phyloP scores from a whole-genome alignment of 23 tunicate species.

The Trididemnum clinides region DNA sequence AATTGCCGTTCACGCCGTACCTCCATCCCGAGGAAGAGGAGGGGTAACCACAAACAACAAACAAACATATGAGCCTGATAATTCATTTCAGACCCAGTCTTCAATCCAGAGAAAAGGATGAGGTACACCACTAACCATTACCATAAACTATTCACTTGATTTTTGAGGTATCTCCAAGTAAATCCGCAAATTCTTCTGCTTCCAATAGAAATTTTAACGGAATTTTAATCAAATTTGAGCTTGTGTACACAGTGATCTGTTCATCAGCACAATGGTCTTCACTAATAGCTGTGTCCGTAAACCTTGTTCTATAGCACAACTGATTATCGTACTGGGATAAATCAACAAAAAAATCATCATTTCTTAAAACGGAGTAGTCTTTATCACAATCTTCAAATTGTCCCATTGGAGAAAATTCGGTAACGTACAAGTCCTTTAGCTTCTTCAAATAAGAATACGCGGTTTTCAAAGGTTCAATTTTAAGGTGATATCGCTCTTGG shows the following conservation, averaged over 20 bases:
- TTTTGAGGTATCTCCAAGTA: no score
- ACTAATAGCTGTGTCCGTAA: background rate
- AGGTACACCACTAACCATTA: no score
- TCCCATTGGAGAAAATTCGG: background rate
- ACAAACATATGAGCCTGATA: no score
- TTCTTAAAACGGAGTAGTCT: background rate
- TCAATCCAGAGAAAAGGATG: no score
- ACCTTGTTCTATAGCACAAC: background rate
- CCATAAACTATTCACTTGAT: no score
- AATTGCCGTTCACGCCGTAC: no score
- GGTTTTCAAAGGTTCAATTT: background rate
- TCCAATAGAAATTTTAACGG: background rate
- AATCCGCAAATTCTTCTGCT: background rate
- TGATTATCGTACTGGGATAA: background rate
- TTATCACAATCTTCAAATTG: slow-evolving; percentile 12
- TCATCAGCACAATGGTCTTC: background rate
- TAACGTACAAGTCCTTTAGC: background rate
- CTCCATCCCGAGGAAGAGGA: no score
- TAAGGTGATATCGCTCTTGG: background rate
- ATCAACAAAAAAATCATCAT: background rate
- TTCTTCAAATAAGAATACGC: background rate
- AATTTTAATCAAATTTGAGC: background rate
- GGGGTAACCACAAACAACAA: no score
- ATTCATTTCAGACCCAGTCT: no score
- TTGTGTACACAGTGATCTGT: background rate